phyloP scores from a whole-genome alignment of 1,140 invertebrate species.

The Leptinotarsa lineolata region DNA sequence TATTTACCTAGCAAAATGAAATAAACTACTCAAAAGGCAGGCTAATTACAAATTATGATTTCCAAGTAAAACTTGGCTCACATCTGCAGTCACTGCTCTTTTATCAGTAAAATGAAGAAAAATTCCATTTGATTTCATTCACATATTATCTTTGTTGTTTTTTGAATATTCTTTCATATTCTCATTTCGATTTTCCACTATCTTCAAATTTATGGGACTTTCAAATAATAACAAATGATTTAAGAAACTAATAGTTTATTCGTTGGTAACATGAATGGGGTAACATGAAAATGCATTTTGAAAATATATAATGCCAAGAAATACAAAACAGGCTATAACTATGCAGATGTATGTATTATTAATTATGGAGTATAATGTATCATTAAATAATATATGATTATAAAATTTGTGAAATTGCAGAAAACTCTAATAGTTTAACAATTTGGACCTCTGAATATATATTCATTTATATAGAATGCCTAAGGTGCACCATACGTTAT shows the following conservation, averaged over 20 bases:
- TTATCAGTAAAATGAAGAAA: too few species aligned
- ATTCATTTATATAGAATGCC: conserved; percentile 49
- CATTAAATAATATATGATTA: conserved; percentile 54
- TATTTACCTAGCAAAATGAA: background rate
- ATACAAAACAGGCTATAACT: conserved; percentile 53
- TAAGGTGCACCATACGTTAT: conserved; percentile 56
- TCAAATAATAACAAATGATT: too few species aligned
- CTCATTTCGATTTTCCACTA: too few species aligned
- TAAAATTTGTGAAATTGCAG: conserved; percentile 58
- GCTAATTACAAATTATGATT: too few species aligned
- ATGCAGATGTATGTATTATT: conserved; percentile 51
- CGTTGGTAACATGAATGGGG: conserved; percentile 51
- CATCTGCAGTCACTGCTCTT: too few species aligned
- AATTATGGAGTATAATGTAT: conserved; percentile 47
- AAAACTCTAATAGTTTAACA: conserved; percentile 57
- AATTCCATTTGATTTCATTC: too few species aligned
- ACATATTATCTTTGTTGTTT: too few species aligned
- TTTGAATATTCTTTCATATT: too few species aligned
- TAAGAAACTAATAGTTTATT: conserved; percentile 55
- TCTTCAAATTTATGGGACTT: too few species aligned
- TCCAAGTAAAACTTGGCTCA: too few species aligned
- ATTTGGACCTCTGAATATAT: conserved; percentile 57
- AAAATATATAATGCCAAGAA: conserved; percentile 52
- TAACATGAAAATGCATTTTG: conserved; percentile 53
- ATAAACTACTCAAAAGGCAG: too few species aligned